Conservation (phyloP, 2,797 vertebrate genomes). For the Dendrocincla tyrannina region DNA sequence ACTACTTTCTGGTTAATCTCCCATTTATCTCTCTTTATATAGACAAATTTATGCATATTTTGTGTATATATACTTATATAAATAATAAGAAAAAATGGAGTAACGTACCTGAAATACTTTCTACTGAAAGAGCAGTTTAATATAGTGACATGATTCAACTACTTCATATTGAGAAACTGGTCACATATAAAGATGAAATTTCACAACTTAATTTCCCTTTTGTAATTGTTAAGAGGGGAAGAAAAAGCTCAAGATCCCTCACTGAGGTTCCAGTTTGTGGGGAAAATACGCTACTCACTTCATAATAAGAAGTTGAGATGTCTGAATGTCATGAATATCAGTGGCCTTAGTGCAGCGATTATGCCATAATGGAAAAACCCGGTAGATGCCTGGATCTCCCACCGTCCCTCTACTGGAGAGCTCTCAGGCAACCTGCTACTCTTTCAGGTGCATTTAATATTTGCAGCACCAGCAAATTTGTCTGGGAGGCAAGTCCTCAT, state of each 20-base stretch:
- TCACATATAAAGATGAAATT: constrained; percentile 5
- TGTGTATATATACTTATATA: background rate
- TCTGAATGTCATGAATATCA: constrained; percentile 50
- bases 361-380: constrained; percentile 62
- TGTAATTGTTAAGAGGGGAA: background rate
- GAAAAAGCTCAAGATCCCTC: background rate
- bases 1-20: background rate
- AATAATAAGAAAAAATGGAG: background rate
- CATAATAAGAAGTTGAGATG: constrained; percentile 66
- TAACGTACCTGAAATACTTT: background rate
- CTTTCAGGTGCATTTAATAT: constrained; percentile 90
- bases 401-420: constrained; percentile 67
- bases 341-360: constrained; percentile 25
- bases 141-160: background rate
- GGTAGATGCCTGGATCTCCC: constrained; percentile 61
- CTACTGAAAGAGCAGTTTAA: background rate
- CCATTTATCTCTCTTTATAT: background rate
- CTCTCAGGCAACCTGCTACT: constrained; percentile 71
- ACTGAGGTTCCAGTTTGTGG: background rate
- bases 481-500: constrained; percentile 94
- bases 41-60: background rate
- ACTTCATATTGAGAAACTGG: background rate
- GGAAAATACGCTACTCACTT: background rate
- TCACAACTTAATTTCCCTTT: constrained; percentile 33
- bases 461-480: constrained; percentile 95